A percentile compares a stretch with the other conserved stretches of the same genome.
Evolutionary conservation across 2,113 vertebrate species (phyloP).

Genomic region (Hyaena hyaena): DNA sequence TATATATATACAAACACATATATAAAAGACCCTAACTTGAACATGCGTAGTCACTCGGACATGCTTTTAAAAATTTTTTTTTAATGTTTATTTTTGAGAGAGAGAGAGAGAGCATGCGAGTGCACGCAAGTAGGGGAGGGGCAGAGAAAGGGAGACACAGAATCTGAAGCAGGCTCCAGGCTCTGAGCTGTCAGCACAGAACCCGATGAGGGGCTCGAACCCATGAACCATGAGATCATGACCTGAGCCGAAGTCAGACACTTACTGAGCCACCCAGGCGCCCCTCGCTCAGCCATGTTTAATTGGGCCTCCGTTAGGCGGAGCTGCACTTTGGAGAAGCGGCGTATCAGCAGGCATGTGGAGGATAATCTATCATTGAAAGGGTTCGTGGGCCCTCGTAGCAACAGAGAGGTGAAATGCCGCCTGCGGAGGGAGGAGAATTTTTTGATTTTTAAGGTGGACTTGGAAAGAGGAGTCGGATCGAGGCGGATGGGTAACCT

Average conservation of each 20-base stretch:
- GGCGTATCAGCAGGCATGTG: neutral
- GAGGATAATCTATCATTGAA: neutral
- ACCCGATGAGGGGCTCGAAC: too few relatives aligned
- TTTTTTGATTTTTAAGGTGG: neutral
- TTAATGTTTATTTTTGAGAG: too few relatives aligned
- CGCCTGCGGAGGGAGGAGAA: neutral
- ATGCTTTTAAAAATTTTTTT: neutral
- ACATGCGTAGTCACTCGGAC: neutral
- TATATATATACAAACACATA: too few relatives aligned
- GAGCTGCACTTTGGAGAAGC: neutral
- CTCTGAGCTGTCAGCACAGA: too few relatives aligned
- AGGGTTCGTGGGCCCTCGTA: neutral
- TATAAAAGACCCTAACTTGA: neutral
- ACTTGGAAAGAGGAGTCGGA: neutral
- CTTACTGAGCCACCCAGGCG: neutral
- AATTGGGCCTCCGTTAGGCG: neutral
- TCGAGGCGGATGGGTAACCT: neutral
- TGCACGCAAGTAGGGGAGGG: too few relatives aligned
- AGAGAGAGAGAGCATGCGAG: too few relatives aligned
- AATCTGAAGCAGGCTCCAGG: too few relatives aligned
- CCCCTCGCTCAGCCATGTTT: neutral
- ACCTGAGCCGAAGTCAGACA: too few relatives aligned
- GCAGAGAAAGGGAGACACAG: too few relatives aligned
- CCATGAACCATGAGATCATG: too few relatives aligned
- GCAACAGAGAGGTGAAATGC: neutral